A percentile compares a stretch with the other conserved stretches of the same genome.
Conservation (phyloP, 2,888 invertebrate genomes). For the Lasioglossum marginatum region DNA sequence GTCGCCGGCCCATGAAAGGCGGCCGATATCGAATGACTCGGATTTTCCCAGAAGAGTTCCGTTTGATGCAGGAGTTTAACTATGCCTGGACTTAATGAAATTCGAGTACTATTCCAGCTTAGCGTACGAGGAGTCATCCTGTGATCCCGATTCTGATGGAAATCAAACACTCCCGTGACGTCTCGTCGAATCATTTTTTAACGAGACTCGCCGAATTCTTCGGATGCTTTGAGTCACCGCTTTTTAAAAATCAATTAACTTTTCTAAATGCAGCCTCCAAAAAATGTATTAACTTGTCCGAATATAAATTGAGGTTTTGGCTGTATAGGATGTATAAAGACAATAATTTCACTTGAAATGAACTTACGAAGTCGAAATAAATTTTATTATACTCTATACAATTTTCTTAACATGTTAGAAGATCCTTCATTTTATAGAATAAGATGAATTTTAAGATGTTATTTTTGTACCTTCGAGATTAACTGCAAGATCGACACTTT, state of each 20-base stretch:
- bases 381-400: too few relatives aligned
- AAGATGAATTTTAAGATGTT: too few relatives aligned
- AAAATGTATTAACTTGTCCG: not conserved
- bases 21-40: constrained; percentile 60
- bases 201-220: not conserved
- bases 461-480: too few relatives aligned
- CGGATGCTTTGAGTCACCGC: not conserved
- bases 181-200: not conserved
- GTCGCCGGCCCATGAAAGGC: constrained; percentile 56
- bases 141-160: not conserved
- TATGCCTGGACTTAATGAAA: constrained; percentile 6
- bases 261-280: not conserved
- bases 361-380: too few relatives aligned
- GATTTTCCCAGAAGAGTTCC: constrained; percentile 56
- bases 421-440: too few relatives aligned
- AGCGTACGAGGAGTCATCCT: not conserved
- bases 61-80: constrained; percentile 33
- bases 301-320: not conserved
- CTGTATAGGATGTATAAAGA: not conserved
- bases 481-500: too few relatives aligned
- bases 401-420: too few relatives aligned
- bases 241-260: not conserved
- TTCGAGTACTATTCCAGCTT: not conserved
- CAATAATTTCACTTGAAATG: too few relatives aligned
- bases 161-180: not conserved